Evolutionary conservation across 1,140 invertebrate species (phyloP).

Genomic region (Drosophila yakuba): DNA sequence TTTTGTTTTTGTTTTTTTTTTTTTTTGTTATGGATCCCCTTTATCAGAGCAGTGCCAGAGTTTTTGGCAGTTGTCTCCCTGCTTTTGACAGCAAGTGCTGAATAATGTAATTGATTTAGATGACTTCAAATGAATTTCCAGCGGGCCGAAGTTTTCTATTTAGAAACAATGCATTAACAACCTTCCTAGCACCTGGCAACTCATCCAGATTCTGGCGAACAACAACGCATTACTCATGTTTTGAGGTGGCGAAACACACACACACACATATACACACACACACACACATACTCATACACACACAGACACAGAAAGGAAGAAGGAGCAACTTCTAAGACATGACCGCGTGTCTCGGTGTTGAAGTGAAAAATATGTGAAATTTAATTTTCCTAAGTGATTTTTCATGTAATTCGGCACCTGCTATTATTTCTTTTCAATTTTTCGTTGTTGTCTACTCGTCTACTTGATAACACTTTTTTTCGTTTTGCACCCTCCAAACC

Average conservation of each 20-base stretch:
- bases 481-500: not conserved
- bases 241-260: conserved; percentile 61
- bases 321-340: conserved; percentile 68
- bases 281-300: conserved; percentile 27
- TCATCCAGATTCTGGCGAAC: conserved; percentile 18
- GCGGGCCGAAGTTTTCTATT: conserved; percentile 28
- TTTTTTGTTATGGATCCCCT: not conserved
- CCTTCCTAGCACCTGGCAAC: conserved; percentile 56
- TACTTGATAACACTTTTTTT: conserved; percentile 70
- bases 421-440: conserved; percentile 82
- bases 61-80: conserved; percentile 8
- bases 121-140: conserved; percentile 54
- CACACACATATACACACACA: conserved; percentile 38
- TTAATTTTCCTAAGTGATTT: conserved; percentile 83
- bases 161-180: conserved; percentile 66
- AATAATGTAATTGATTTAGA: conserved; percentile 63
- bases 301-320: conserved; percentile 25
- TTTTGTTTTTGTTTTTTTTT: conserved; percentile 6
- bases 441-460: conserved; percentile 31
- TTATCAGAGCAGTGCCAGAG: conserved; percentile 9
- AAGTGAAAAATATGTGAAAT: conserved; percentile 83
- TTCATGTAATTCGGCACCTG: conserved; percentile 83
- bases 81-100: conserved; percentile 35
- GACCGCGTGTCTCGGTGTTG: conserved; percentile 56
- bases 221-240: conserved; percentile 77